Evolutionary conservation across 2,113 vertebrate genomes (phyloP).

Genomic region (Oriolus oriolus): DNA sequence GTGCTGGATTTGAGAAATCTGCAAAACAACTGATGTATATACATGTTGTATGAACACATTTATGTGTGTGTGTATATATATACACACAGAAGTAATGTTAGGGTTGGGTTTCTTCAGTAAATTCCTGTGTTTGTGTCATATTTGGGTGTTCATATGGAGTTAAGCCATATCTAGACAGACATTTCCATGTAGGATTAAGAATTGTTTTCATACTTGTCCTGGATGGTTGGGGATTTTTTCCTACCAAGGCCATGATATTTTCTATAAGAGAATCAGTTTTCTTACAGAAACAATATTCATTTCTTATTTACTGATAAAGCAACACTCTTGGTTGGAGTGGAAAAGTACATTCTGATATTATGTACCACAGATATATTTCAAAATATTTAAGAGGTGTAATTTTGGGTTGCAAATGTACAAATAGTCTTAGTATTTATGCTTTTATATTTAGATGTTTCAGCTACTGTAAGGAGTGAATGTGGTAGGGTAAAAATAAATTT

Average conservation of each 20-base stretch:
- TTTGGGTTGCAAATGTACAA: neutral
- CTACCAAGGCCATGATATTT: neutral
- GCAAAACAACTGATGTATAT: neutral
- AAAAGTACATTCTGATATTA: neutral
- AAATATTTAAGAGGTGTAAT: neutral
- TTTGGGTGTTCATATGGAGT: neutral
- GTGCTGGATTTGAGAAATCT: neutral
- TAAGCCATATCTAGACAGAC: neutral
- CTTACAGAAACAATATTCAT: neutral
- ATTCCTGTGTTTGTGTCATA: neutral
- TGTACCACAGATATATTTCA: neutral
- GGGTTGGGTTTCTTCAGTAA: neutral
- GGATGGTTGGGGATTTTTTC: neutral
- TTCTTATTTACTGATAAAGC: neutral
- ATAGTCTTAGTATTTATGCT: neutral
- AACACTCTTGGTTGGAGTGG: neutral
- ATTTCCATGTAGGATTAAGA: neutral
- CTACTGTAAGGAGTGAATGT: neutral
- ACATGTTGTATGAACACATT: neutral
- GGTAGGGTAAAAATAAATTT: neutral
- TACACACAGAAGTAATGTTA: neutral
- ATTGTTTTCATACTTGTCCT: neutral
- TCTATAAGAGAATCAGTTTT: neutral
- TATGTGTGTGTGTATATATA: neutral
- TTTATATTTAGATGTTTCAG: neutral